Evolutionary conservation across 2,113 vertebrate species (phyloP).

Genomic region (Lasiurus cinereus): DNA sequence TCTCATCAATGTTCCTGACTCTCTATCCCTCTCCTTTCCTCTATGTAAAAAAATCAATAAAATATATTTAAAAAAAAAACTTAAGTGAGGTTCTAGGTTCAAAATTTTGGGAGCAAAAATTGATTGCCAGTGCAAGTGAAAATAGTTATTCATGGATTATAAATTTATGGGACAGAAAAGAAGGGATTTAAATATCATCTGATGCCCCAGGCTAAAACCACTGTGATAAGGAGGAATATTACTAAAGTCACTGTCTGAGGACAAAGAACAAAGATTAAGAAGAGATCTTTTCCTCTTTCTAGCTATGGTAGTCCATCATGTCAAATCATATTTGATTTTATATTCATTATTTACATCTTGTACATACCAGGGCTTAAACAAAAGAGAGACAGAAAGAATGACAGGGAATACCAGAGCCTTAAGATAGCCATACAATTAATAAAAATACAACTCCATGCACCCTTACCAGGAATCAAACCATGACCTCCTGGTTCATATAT

Average conservation of each 20-base stretch:
- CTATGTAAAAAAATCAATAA: too few relatives aligned
- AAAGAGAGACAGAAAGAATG: not conserved
- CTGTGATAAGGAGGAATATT: not conserved
- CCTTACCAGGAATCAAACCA: too few relatives aligned
- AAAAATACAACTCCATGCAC: not conserved
- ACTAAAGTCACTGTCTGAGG: not conserved
- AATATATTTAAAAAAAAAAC: too few relatives aligned
- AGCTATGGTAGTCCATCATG: not conserved
- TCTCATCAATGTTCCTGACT: too few relatives aligned
- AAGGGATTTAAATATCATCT: not conserved
- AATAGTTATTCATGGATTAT: not conserved
- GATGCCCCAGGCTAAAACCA: not conserved
- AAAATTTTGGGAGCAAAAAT: not conserved
- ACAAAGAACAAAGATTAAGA: not conserved
- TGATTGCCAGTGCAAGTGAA: not conserved
- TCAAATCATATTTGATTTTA: not conserved
- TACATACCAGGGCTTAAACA: not conserved
- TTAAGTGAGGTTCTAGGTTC: not conserved
- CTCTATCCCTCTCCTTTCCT: too few relatives aligned
- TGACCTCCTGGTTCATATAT: too few relatives aligned
- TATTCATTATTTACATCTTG: not conserved
- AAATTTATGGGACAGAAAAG: not conserved
- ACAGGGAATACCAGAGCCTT: not conserved
- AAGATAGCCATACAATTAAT: not conserved
- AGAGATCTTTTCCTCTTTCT: not conserved